Conservation (phyloP, 2,797 vertebrate genomes). For the Platalea minor region DNA sequence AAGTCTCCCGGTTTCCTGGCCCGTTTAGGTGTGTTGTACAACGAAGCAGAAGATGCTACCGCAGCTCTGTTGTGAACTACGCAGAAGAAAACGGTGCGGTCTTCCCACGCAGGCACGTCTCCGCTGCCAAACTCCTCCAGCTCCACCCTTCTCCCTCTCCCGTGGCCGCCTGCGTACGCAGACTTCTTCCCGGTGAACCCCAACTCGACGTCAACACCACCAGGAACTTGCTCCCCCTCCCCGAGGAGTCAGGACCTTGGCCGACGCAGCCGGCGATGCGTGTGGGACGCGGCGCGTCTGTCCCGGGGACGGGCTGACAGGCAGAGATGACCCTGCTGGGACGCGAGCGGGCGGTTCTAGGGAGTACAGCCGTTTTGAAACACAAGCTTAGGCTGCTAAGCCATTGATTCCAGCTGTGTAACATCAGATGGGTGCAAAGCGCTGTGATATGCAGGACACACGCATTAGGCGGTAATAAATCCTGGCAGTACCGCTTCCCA, state of each 20-base stretch:
- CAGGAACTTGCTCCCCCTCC: background rate
- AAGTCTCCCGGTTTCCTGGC: background rate
- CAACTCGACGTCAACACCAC: background rate
- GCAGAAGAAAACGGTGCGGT: background rate
- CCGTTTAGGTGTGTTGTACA: background rate
- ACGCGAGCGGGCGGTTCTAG: background rate
- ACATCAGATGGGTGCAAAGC: background rate
- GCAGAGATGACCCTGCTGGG: background rate
- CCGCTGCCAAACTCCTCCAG: background rate
- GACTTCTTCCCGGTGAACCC: background rate
- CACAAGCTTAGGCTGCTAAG: background rate
- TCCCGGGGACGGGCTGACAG: background rate
- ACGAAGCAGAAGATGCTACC: background rate
- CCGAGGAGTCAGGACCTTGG: background rate
- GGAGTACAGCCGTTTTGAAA: background rate
- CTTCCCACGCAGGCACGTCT: accelerated
- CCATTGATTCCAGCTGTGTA: constrained; percentile 2
- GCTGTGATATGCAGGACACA: background rate
- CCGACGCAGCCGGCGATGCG: background rate
- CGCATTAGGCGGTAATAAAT: background rate
- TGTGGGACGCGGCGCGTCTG: background rate
- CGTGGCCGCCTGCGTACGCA: accelerated
- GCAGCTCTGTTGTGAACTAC: background rate
- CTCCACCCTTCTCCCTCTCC: background rate
- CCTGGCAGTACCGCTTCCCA: background rate